Evolutionary conservation across 53 echinoderm and acorn worm species (phyloP), one percentile per base, ranked within the genome.

Genomic region (Zoroaster sp.): DNA sequence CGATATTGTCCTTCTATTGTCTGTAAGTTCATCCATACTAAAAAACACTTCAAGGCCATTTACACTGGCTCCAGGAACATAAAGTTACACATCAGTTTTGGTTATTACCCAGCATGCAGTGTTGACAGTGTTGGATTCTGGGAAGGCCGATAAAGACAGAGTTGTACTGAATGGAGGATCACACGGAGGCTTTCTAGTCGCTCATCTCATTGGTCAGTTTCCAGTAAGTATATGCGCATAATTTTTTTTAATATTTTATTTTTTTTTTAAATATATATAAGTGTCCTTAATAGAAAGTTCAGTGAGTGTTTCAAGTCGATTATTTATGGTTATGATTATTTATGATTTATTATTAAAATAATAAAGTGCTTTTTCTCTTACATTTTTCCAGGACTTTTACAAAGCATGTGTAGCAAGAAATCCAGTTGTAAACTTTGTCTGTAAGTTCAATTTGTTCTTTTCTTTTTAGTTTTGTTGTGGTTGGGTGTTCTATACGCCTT

Each of bases 161-260:
- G 87, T 97, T 30, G 92, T 94, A 11, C 33, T 92, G n/a, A 78
- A 49, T 4, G 97, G 97, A n/a, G 97, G 97, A 3, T 97, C 97
- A 17, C 97, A 97, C 73, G 97, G 97, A 15, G 97, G 97, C 12
- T 95, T 95, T 52, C 44, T 95, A 4, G 87, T 93, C 7, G 83
- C 92, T 3, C 97, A 97, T 55, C 92, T 97, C 77, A 92, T 95
- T 88, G 95, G 97, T 14, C 97, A 97, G 72, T 97, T 90, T 83
- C 95, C 97, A 42, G 97, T 97, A 95, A 94, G 97, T 97, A 51
- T 40, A 76, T 81, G 25, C 33, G 31, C 76, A 40, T 28, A 9
- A 18, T 51, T 20, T 4, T 6, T 30, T 46, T 0, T n/a, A 77
- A 21, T 69, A 1, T n/a, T n/a, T n/a, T n/a, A n/a, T n/a, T n/a